phyloP scores from a whole-genome alignment of 1,140 invertebrate species.

The Apis mellifera region Amel_HAv3.1 CM009935.2:4151501-4152000 shows the following conservation, averaged over 20 bases:
- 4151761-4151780: neutral
- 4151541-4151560: neutral
- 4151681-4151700: neutral
- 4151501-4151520: neutral
- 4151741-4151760: neutral
- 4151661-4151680: conserved; percentile 14
- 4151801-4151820: neutral
- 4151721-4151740: conserved; percentile 18
- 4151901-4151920: conserved; percentile 20
- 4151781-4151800: neutral
- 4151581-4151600: neutral
- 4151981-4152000: neutral
- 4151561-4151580: neutral
- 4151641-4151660: too few relatives aligned
- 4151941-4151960: neutral
- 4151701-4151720: neutral
- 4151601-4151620: neutral
- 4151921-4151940: neutral
- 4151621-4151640: neutral
- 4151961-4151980: neutral
- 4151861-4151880: neutral
- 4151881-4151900: conserved; percentile 4
- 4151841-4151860: conserved; percentile 3
- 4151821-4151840: conserved; percentile 7
- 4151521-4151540: neutral